phyloP scores from a whole-genome alignment of 2,888 invertebrate genomes.

The Lobophora halterata region DNA sequence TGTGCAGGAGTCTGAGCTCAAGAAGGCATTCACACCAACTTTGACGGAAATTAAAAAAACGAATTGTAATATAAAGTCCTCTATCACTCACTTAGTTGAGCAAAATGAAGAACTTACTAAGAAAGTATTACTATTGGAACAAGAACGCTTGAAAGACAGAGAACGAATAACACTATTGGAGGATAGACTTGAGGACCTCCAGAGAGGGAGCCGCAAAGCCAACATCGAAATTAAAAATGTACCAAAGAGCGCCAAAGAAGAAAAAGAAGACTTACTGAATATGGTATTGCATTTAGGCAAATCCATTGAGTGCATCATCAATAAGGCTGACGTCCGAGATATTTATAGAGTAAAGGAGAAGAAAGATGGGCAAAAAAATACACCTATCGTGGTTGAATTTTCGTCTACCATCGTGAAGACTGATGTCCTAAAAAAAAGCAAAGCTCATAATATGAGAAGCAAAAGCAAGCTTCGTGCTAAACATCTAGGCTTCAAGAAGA shows the following conservation, averaged over 20 bases:
- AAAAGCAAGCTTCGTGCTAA: conserved; percentile 3
- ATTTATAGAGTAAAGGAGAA: conserved; percentile 3
- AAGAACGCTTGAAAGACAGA: background rate
- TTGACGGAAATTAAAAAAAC: conserved; percentile 1
- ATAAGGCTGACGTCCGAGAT: background rate
- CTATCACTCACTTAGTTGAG: background rate
- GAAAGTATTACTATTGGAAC: background rate
- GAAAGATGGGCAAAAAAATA: conserved; percentile 1
- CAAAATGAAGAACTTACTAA: conserved; percentile 4
- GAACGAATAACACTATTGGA: conserved; percentile 1
- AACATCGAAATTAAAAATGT: conserved; percentile 3
- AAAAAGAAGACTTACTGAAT: conserved; percentile 1
- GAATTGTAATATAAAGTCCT: background rate
- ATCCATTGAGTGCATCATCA: background rate
- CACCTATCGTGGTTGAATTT: conserved; percentile 1
- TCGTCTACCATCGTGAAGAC: conserved; percentile 2
- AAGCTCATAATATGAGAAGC: background rate
- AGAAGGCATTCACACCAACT: background rate
- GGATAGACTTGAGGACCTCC: background rate
- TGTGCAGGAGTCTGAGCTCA: conserved; percentile 1
- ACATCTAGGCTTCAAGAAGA: conserved; percentile 1
- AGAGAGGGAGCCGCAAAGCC: background rate
- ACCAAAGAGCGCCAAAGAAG: conserved; percentile 1
- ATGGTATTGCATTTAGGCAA: background rate
- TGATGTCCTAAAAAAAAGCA: background rate